Evolutionary conservation across 2,797 vertebrate species (phyloP).

Genomic region (Crypturellus tataupa): DNA sequence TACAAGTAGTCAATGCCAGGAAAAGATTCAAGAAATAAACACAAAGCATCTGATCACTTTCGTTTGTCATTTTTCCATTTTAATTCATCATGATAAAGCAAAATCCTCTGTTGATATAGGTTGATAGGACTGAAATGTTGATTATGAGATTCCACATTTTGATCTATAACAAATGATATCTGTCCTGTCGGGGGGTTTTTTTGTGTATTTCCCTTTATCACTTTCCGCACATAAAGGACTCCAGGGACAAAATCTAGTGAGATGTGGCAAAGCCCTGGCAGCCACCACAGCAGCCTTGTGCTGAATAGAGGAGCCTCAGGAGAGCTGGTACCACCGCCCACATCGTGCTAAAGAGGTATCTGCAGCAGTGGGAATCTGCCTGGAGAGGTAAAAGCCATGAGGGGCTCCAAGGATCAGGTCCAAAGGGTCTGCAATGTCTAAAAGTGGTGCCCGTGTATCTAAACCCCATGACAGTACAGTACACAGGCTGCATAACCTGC

Average conservation of each 20-base stretch:
- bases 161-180: not conserved
- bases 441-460: not conserved
- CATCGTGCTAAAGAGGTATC: rapidly evolving
- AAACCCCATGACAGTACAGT: rapidly evolving
- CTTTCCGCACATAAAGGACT: not conserved
- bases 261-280: not conserved
- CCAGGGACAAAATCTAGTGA: not conserved
- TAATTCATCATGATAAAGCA: not conserved
- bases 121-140: not conserved
- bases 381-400: not conserved
- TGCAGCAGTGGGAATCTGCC: not conserved
- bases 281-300: rapidly evolving
- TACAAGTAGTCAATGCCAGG: not conserved
- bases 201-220: not conserved
- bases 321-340: not conserved
- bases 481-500: not conserved
- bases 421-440: not conserved
- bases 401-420: not conserved
- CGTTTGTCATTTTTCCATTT: not conserved
- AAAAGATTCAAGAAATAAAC: not conserved
- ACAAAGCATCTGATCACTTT: not conserved
- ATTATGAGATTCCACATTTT: not conserved
- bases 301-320: not conserved
- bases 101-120: not conserved
- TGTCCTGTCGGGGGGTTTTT: not conserved